These are phyloP conservation scores for Merodon equestris DNA, from an alignment of 2,888 invertebrate species.

Conservation along the genomic window DNA sequence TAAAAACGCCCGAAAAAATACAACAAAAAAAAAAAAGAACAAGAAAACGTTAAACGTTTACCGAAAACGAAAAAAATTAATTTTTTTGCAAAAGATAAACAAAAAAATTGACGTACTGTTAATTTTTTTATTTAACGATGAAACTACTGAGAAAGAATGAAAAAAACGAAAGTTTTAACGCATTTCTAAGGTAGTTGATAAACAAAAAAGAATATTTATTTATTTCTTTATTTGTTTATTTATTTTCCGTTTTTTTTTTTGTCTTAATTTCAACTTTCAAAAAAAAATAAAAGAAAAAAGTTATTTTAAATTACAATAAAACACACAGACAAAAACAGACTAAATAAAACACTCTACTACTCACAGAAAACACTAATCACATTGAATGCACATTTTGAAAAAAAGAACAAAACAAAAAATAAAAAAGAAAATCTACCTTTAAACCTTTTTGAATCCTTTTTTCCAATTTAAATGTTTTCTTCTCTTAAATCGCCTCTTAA, in stretches of 20 bases:
- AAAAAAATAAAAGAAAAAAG: no score
- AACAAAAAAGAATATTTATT: slow-evolving; percentile 69
- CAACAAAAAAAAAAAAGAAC: slow-evolving; percentile 71
- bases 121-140: slow-evolving; percentile 51
- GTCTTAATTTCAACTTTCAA: slow-evolving; percentile 22
- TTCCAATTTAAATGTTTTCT: slow-evolving; percentile 13
- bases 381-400: slow-evolving; percentile 37
- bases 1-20: slow-evolving; percentile 47
- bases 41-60: slow-evolving; percentile 53
- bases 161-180: slow-evolving; percentile 28
- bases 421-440: background rate
- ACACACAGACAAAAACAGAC: slow-evolving; percentile 61
- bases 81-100: slow-evolving; percentile 52
- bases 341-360: slow-evolving; percentile 22
- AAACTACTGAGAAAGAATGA: slow-evolving; percentile 40
- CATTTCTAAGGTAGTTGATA: slow-evolving; percentile 51
- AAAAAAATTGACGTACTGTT: slow-evolving; percentile 69
- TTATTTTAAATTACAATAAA: background rate
- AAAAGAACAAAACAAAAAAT: no score
- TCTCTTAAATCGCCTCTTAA: slow-evolving; percentile 57
- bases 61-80: no score
- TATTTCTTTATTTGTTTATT: slow-evolving; percentile 35
- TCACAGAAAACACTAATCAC: slow-evolving; percentile 53
- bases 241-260: slow-evolving; percentile 27
- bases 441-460: slow-evolving; percentile 11